Evolutionary conservation across 1,140 invertebrate genomes (phyloP).

Genomic region (Halesus radiatus): DNA sequence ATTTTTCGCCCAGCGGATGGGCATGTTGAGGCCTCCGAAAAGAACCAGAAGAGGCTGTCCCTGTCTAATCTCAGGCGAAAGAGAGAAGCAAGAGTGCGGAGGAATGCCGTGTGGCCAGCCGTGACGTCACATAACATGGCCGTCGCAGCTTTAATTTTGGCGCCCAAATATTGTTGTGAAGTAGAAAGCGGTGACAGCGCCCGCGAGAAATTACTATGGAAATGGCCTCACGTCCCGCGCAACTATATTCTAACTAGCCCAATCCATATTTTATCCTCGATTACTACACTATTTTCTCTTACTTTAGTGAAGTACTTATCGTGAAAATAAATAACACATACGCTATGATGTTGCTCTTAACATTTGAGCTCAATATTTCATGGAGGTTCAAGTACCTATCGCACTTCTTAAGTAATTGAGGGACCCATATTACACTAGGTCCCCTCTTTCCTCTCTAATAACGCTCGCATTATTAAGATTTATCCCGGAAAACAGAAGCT

Average conservation of each 20-base stretch:
- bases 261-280: not conserved
- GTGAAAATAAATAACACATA: too few relatives aligned
- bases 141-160: constrained; percentile 30
- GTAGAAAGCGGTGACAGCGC: constrained; percentile 34
- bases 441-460: too few relatives aligned
- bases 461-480: too few relatives aligned
- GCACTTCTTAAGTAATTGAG: too few relatives aligned
- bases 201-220: constrained; percentile 20
- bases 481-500: too few relatives aligned
- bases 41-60: constrained; percentile 14
- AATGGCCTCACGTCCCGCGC: not conserved
- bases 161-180: constrained; percentile 39
- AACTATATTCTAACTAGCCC: not conserved
- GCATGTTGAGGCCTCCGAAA: constrained; percentile 28
- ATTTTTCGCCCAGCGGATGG: constrained; percentile 4
- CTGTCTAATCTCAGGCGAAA: not conserved
- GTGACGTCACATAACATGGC: constrained; percentile 43
- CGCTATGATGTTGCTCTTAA: too few relatives aligned
- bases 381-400: too few relatives aligned
- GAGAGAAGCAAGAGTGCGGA: constrained; percentile 23
- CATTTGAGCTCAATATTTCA: too few relatives aligned
- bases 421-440: too few relatives aligned
- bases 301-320: too few relatives aligned
- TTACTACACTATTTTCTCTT: too few relatives aligned
- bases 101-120: constrained; percentile 39